Evolutionary conservation across 2,113 vertebrate genomes (phyloP).

Genomic region (Strix aluco): DNA sequence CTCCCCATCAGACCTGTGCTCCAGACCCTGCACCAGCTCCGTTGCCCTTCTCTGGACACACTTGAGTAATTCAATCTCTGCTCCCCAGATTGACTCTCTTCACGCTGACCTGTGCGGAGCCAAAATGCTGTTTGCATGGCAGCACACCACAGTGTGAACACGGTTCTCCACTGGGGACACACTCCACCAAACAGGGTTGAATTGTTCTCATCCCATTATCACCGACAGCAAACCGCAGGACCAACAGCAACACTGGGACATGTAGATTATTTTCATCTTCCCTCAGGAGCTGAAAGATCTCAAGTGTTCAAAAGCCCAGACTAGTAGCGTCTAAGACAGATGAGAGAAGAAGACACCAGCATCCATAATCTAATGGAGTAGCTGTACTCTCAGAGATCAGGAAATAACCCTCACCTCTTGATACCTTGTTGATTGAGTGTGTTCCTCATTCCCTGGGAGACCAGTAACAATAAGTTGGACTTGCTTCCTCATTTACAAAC

Average conservation of each 20-base stretch:
- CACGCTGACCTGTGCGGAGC: fast-evolving
- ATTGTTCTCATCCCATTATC: background rate
- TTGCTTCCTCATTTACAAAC: background rate
- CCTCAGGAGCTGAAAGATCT: background rate
- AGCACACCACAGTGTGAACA: background rate
- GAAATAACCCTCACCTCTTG: background rate
- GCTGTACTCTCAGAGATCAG: background rate
- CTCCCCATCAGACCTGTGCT: no score
- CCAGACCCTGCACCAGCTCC: no score
- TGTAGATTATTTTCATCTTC: no score
- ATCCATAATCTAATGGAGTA: fast-evolving
- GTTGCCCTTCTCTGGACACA: no score
- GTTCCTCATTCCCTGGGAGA: background rate
- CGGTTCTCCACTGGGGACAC: fast-evolving
- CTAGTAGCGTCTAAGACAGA: fast-evolving
- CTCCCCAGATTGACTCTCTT: background rate
- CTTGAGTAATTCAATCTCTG: no score
- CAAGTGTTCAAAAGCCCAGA: background rate
- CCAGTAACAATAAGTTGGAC: background rate
- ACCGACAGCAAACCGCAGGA: background rate
- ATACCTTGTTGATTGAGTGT: fast-evolving
- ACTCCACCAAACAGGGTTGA: background rate
- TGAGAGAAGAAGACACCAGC: background rate
- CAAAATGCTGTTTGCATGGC: fast-evolving
- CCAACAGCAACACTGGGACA: background rate